Base-by-base conservation (phyloP, 2,888 invertebrate genomes). In the Choreutis nemorana region DNA sequence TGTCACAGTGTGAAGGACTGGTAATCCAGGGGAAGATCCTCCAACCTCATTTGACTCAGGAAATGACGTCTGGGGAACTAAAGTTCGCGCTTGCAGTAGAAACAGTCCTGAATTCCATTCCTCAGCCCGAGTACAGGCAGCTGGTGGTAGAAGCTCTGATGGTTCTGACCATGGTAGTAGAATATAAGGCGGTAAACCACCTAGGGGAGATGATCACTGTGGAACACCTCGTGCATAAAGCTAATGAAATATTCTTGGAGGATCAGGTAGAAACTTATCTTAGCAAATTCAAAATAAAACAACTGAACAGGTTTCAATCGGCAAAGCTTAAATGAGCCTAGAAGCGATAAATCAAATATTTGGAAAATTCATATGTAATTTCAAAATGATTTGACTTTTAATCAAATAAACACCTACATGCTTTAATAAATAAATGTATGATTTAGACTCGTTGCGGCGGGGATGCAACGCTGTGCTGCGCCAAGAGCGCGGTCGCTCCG, bases 1-100 rank as follows among this genome's bases (percentile, higher is more conserved):
- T 34, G 20, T 21, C 5, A 8, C 48, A 77, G 90, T 97, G 97
- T 53, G 92, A 95, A 81, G 97, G 97, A 2, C 75, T 98, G 30
- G 87, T 91, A 5, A 95, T 99, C 39, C 95, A 96, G 62, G 94
- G 93, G 1, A 89, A 93, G 59, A 83, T 94, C 14, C 73, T 99
- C 12, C 92, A 91, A 30, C 94, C 95, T 53, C 92, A 91, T 65
- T 78, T 98, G 29, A 98, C 97, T 0, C 94, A 95, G 77, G 98
- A 98, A 85, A 99, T 99, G 99, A 99, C 99, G 1, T 87, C 97
- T 0, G 97, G 97, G 23, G 99, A 99, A 73, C 72, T 98, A 46
- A 99, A 99, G 75, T 99, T 99, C 71, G 98, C 99, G 0, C 79
- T 99, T 9, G 94, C 95, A 31, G 97, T 99, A 0, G 99, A 99